These are phyloP conservation scores for Spongilla lacustris DNA, from an alignment of 37 sponge, comb jelly and placozoan genomes.

Conservation along the genomic window DNA sequence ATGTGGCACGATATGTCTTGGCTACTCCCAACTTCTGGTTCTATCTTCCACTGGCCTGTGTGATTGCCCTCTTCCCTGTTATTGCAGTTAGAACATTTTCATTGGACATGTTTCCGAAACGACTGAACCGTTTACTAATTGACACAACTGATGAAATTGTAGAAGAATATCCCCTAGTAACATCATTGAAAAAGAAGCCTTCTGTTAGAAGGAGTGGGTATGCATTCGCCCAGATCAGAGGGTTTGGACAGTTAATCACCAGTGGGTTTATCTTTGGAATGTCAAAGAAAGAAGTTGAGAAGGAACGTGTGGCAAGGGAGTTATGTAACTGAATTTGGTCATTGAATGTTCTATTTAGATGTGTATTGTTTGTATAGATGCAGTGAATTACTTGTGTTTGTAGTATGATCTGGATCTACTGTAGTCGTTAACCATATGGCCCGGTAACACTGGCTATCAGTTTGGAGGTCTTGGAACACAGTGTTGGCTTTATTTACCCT, in stretches of 20 bases:
- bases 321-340: neutral
- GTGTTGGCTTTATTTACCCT: too few relatives aligned
- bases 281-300: constrained; percentile 9
- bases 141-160: constrained; percentile 61
- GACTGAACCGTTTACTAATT: constrained; percentile 41
- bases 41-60: constrained; percentile 61
- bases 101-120: constrained; percentile 52
- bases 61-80: constrained; percentile 76
- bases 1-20: constrained; percentile 58
- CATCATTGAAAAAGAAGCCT: neutral
- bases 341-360: neutral
- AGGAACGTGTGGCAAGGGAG: neutral
- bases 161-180: constrained; percentile 10
- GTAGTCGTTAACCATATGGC: too few relatives aligned
- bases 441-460: too few relatives aligned
- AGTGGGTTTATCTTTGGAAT: constrained; percentile 61
- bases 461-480: too few relatives aligned
- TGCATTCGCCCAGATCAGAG: constrained; percentile 83
- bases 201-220: constrained; percentile 61
- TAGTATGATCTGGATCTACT: too few relatives aligned
- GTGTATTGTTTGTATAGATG: neutral
- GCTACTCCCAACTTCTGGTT: constrained; percentile 82
- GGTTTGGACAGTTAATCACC: constrained; percentile 75
- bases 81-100: constrained; percentile 52
- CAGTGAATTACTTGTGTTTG: too few relatives aligned